phyloP scores from a whole-genome alignment of 1,140 invertebrate genomes.

The Calliphora vicina region DNA sequence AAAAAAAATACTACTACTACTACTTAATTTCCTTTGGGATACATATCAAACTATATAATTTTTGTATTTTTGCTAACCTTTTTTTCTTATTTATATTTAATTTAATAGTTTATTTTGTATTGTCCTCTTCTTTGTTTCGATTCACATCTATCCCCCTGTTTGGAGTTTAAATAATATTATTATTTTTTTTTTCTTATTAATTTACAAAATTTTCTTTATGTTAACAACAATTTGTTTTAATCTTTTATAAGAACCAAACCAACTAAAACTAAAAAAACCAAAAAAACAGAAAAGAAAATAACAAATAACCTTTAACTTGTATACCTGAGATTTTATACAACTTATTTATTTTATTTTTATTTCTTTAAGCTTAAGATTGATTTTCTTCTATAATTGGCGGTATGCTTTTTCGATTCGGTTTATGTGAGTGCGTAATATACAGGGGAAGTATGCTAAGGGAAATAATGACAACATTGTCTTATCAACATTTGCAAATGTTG shows the following conservation, averaged over 20 bases:
- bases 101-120: slow-evolving; percentile 17
- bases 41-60: not conserved
- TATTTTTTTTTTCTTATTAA: slow-evolving; percentile 20
- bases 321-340: not conserved
- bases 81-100: slow-evolving; percentile 1
- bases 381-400: not conserved
- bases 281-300: slow-evolving; percentile 23
- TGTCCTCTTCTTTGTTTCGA: slow-evolving; percentile 40
- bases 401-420: not conserved
- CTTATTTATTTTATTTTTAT: not conserved
- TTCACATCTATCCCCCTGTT: slow-evolving; percentile 39
- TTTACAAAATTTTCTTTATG: slow-evolving; percentile 3
- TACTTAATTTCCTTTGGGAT: slow-evolving; percentile 30
- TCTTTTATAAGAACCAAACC: not conserved
- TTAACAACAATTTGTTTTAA: not conserved
- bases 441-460: no score
- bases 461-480: no score
- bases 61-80: slow-evolving; percentile 5
- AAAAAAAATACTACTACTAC: no score
- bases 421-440: no score
- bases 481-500: no score
- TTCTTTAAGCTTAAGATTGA: slow-evolving; percentile 1
- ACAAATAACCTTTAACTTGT: not conserved
- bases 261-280: slow-evolving; percentile 10
- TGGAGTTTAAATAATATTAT: not conserved